phyloP scores from a whole-genome alignment of 2,113 vertebrate species.

The Chaetodon auriga region DNA sequence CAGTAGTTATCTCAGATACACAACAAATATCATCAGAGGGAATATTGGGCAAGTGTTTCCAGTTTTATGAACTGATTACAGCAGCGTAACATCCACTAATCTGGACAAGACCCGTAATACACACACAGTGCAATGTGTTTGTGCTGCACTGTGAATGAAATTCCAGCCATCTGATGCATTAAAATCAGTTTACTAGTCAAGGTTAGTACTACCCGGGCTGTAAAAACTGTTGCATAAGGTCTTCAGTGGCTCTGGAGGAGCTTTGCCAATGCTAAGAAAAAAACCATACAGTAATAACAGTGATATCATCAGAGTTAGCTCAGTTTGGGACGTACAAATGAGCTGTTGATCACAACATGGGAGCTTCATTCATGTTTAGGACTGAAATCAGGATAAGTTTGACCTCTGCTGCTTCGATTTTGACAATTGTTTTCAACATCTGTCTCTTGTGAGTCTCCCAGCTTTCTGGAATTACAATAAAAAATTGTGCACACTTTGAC shows the following conservation, averaged over 20 bases:
- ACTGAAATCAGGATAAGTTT: no score
- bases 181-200: neutral
- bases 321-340: neutral
- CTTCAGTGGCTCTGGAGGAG: neutral
- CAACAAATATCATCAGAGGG: conserved; percentile 40
- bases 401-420: no score
- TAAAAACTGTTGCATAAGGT: neutral
- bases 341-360: neutral
- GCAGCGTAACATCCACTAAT: neutral
- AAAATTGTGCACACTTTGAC: no score
- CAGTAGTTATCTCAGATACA: conserved; percentile 24
- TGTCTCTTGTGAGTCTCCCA: no score
- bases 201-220: neutral
- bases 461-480: no score
- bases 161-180: neutral
- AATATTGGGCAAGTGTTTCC: conserved; percentile 15
- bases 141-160: conserved; percentile 12
- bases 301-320: conserved; percentile 3
- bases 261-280: neutral
- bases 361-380: no score
- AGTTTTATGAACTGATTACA: conserved; percentile 34
- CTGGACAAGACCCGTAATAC: neutral
- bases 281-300: neutral
- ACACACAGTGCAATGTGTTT: conserved; percentile 15
- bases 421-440: no score